Evolutionary conservation across 2,888 invertebrate genomes (phyloP), one percentile per base, ranked within the genome.

Genomic region (Rhamphomyia laevipes): DNA sequence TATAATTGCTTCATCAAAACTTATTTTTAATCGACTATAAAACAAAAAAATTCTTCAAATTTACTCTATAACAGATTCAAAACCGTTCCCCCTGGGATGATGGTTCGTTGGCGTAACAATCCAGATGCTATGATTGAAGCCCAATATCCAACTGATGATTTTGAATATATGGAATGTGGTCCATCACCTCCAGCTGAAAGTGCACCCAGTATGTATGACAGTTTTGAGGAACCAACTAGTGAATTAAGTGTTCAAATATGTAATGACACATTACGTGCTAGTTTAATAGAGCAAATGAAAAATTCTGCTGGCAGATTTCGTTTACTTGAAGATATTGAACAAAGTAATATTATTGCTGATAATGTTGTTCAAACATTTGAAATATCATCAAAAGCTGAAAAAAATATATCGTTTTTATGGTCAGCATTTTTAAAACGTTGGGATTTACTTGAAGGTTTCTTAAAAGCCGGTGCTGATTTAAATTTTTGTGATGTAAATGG

Each of bases 121-220:
- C 65, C 70, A 47, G 67, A 72, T 58, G 67, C 72, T 54, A 69
- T 79, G 66, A 74, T 82, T 58, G 82, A 82, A 63, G 77, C 82
- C 54, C 81, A 81, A 63, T 78, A 76, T 63, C 80, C 82, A 53
- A 77, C 81, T 59, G 68, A 68, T 55, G 82, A 82, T 68, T 81
- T 82, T 66, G 82, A 82, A 68, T 84, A 82, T 68, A 83, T 86
- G 75, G 84, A 85, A 66, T 84, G 82, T 59, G 86, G 86, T 50
- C 83, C 83, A 37, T 84, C 86, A 16, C 86, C 86, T 10, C 86
- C 86, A 30, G 82, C 85, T 51, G 86, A 87, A 68, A 84, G 84
- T 68, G 84, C 84, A 42, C 83, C 85, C 57, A 83, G 84, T 65
- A 80, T 85, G 74, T 86, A 86, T 71, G 86, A 87, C 65, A 86